Conservation (phyloP, 2,113 vertebrate genomes). For the Nothocercus julius region DNA sequence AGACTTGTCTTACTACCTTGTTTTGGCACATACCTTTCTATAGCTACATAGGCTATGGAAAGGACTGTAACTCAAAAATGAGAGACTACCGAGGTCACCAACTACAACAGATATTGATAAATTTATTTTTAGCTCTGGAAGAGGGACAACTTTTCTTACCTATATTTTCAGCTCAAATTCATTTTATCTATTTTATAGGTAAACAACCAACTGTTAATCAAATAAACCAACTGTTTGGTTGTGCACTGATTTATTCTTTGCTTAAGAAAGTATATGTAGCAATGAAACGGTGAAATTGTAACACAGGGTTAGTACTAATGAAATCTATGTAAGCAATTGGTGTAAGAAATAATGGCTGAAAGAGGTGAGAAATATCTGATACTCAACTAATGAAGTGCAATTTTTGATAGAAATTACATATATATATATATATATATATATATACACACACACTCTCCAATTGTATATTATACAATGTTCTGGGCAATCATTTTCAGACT, state of each 20-base stretch:
- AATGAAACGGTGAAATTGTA: background rate
- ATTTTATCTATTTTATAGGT: background rate
- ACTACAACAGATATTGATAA: background rate
- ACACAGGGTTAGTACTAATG: background rate
- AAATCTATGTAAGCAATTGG: background rate
- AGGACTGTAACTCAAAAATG: background rate
- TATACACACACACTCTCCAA: background rate
- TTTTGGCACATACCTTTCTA: background rate
- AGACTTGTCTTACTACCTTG: background rate
- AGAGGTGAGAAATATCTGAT: background rate
- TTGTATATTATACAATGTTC: background rate
- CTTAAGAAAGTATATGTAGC: background rate
- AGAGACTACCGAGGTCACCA: background rate
- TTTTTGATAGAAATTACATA: background rate
- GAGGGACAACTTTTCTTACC: background rate
- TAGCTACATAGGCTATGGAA: background rate
- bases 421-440: too few species aligned
- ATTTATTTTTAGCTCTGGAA: background rate
- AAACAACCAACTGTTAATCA: too few species aligned
- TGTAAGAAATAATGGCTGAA: background rate
- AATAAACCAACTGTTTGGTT: accelerated
- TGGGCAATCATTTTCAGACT: background rate
- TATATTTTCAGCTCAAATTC: background rate
- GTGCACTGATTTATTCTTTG: background rate
- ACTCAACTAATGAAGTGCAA: background rate